These are phyloP conservation scores for Sebastes itinus DNA, from an alignment of 2,797 vertebrate genomes.

Conservation along the genomic window DNA sequence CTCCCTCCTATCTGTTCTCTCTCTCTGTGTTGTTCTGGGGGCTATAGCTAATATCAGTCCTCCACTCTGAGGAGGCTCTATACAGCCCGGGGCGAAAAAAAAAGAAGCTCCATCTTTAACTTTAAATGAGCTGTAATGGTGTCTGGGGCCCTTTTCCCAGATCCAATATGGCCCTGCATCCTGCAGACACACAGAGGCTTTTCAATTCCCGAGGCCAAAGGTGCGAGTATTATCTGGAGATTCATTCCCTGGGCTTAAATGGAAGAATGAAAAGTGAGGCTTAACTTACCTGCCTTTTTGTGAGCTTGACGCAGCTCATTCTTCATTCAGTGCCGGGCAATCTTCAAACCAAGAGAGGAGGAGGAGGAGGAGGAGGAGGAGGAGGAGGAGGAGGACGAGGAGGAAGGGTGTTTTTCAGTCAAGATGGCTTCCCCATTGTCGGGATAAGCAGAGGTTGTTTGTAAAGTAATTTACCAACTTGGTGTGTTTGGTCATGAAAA, in stretches of 20 bases:
- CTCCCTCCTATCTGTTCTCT: neutral
- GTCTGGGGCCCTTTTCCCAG: slow-evolving; percentile 26
- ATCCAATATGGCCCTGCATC: slow-evolving; percentile 54
- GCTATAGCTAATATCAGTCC: slow-evolving; percentile 35
- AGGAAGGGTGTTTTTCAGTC: neutral
- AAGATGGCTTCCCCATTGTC: neutral
- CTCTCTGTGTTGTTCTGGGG: neutral
- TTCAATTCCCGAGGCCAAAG: slow-evolving; percentile 61
- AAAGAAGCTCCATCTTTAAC: slow-evolving; percentile 49
- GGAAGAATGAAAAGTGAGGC: slow-evolving; percentile 50
- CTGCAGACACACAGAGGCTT: slow-evolving; percentile 31
- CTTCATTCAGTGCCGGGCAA: slow-evolving; percentile 29
- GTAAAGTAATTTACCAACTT: neutral
- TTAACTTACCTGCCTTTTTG: slow-evolving; percentile 56
- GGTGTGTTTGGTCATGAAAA: neutral
- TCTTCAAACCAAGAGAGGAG: no score
- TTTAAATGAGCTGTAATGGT: slow-evolving; percentile 67
- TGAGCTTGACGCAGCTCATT: slow-evolving; percentile 45
- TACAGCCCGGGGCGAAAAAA: slow-evolving; percentile 3
- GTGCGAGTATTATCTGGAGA: slow-evolving; percentile 63
- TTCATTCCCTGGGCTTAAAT: slow-evolving; percentile 57
- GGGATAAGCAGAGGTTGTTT: neutral
- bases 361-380: neutral
- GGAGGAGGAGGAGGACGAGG: neutral
- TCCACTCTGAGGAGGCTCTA: slow-evolving; percentile 20